A percentile compares a stretch with the other conserved stretches of the same genome.
phyloP scores from a whole-genome alignment of 2,113 vertebrate species.

The Spizaetus ornatus region DNA sequence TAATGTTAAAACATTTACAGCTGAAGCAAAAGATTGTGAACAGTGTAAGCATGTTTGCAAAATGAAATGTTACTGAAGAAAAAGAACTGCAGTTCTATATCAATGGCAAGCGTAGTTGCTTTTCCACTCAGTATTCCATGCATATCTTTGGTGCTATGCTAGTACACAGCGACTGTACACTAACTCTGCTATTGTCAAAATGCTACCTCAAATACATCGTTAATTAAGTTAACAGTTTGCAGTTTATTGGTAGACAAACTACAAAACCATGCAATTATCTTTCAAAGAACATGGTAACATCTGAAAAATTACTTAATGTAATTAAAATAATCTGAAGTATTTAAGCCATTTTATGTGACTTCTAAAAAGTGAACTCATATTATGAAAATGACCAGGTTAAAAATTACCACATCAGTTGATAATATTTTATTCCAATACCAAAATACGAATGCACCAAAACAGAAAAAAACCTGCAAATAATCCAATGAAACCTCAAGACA shows the following conservation, averaged over 20 bases:
- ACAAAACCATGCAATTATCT: slow-evolving; percentile 54
- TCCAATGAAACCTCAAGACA: background rate
- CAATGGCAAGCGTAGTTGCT: slow-evolving; percentile 93
- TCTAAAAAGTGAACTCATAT: background rate
- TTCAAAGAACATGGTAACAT: background rate
- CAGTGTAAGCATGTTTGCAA: slow-evolving; percentile 16
- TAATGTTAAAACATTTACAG: slow-evolving; percentile 23
- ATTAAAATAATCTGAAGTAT: slow-evolving; percentile 2
- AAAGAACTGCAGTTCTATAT: slow-evolving; percentile 79
- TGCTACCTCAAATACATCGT: slow-evolving; percentile 13
- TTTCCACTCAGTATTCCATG: slow-evolving; percentile 74
- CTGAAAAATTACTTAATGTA: slow-evolving; percentile 1
- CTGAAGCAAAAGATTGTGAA: slow-evolving; percentile 40
- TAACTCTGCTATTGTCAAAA: slow-evolving; percentile 45
- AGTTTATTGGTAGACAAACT: slow-evolving; percentile 41
- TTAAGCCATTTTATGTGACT: background rate
- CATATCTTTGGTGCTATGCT: slow-evolving; percentile 64
- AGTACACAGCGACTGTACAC: slow-evolving; percentile 58
- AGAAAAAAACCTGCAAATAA: background rate
- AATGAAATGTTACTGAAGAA: slow-evolving; percentile 13
- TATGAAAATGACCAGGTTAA: background rate
- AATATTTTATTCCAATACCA: background rate
- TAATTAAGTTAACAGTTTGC: slow-evolving; percentile 60
- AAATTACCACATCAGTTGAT: background rate
- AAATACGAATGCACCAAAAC: background rate